Percentiles rank a stretch among this genome's conserved stretches.
Conservation (phyloP, 2,888 invertebrate species). For the Aquatica leii region DNA sequence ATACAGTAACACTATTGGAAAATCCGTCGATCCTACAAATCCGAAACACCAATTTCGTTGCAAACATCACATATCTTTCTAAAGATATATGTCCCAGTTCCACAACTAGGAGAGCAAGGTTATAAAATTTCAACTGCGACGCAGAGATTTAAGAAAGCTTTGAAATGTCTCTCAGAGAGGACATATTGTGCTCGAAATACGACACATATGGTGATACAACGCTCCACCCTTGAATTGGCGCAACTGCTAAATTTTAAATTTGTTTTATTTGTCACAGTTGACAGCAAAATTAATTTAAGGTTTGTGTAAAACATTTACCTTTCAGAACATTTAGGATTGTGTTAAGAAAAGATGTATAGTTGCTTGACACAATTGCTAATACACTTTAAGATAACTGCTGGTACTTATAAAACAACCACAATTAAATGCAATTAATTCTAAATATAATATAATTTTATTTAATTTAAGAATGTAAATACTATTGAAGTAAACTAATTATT, state of each 20-base stretch:
- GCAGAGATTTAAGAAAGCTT: constrained; percentile 41
- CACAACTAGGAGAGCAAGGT: constrained; percentile 37
- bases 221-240: constrained; percentile 32
- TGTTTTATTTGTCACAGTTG: constrained; percentile 37
- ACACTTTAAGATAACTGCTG: too few relatives aligned
- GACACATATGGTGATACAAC: constrained; percentile 49
- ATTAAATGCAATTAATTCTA: too few relatives aligned
- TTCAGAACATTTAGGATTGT: not conserved
- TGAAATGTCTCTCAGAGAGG: constrained; percentile 42
- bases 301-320: constrained; percentile 18
- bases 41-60: constrained; percentile 43
- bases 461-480: too few relatives aligned
- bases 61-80: constrained; percentile 43
- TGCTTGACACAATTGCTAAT: too few relatives aligned
- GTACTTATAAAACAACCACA: too few relatives aligned
- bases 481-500: too few relatives aligned
- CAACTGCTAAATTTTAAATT: constrained; percentile 33
- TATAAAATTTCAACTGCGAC: constrained; percentile 39
- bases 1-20: constrained; percentile 34
- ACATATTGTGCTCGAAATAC: constrained; percentile 45
- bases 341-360: too few relatives aligned
- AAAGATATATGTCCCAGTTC: constrained; percentile 44
- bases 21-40: constrained; percentile 42
- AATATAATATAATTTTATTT: too few relatives aligned
- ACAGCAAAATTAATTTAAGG: constrained; percentile 31